Evolutionary conservation across 2,888 invertebrate species (phyloP).

Genomic region (Eristalis arbustorum): DNA sequence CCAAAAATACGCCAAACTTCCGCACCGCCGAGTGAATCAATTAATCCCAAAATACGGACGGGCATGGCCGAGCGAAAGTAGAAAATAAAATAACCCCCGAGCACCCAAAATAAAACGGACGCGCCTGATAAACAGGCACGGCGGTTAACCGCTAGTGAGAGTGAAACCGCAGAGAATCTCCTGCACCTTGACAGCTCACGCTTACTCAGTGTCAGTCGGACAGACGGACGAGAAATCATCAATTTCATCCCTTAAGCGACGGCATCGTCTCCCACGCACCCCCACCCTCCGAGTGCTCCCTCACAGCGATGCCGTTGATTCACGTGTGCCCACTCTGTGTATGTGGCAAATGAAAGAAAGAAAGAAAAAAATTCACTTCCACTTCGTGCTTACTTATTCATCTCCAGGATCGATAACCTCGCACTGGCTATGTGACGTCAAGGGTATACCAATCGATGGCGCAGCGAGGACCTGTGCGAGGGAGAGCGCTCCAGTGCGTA

Average conservation of each 20-base stretch:
- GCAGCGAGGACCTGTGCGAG: neutral
- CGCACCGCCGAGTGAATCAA: constrained; percentile 25
- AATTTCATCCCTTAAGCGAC: constrained; percentile 10
- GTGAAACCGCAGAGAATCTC: neutral
- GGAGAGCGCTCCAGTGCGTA: constrained; percentile 12
- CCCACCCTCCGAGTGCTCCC: neutral
- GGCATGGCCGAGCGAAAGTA: neutral
- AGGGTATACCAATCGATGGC: constrained; percentile 43
- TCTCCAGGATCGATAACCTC: constrained; percentile 55
- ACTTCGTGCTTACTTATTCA: neutral
- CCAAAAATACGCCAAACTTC: constrained; percentile 41
- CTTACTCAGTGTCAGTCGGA: neutral
- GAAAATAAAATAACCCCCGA: constrained; percentile 4
- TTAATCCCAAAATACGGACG: constrained; percentile 28
- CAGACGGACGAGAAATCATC: neutral
- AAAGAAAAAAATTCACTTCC: neutral
- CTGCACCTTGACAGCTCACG: neutral
- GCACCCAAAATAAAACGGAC: constrained; percentile 39
- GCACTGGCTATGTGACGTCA: constrained; percentile 48
- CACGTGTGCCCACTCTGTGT: constrained; percentile 22
- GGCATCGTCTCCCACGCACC: neutral
- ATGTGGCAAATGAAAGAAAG: constrained; percentile 1
- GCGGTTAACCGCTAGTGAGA: neutral
- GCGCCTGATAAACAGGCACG: neutral
- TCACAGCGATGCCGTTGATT: constrained; percentile 45